Percentiles rank a stretch among this genome's conserved stretches.
Evolutionary conservation across 2,888 invertebrate genomes (phyloP).

Genomic region (Drosophila anomalata): DNA sequence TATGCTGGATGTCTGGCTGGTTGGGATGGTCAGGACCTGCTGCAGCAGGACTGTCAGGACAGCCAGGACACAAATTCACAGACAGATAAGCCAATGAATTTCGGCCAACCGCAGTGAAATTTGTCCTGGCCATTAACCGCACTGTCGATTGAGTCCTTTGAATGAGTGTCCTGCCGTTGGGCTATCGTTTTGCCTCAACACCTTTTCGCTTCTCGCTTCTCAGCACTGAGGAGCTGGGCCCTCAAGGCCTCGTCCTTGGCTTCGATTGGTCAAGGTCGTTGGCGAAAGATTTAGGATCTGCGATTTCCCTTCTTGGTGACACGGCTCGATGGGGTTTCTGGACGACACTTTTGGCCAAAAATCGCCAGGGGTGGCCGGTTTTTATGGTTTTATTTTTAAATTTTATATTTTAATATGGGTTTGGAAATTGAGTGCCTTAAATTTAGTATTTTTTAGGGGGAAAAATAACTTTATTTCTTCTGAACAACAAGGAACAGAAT

Average conservation of each 20-base stretch:
- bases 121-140: conserved; percentile 48
- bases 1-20: neutral
- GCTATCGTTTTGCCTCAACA: conserved; percentile 20
- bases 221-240: neutral
- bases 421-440: neutral
- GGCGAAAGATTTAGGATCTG: neutral
- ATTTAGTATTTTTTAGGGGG: too few relatives aligned
- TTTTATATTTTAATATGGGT: too few relatives aligned
- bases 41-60: neutral
- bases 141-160: conserved; percentile 26
- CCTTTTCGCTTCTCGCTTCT: conserved; percentile 12
- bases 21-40: neutral
- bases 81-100: conserved; percentile 16
- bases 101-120: conserved; percentile 56
- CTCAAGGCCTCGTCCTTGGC: conserved; percentile 36
- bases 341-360: neutral
- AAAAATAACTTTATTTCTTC: too few relatives aligned
- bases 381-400: neutral
- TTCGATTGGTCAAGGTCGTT: conserved; percentile 34
- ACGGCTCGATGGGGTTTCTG: neutral
- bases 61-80: conserved; percentile 5
- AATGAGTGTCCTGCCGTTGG: conserved; percentile 3
- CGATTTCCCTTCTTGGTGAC: conserved; percentile 3
- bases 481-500: too few relatives aligned
- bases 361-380: conserved; percentile 1